These are phyloP conservation scores for Cherax quadricarinatus DNA, from an alignment of 1,140 invertebrate genomes.

Conservation along the genomic window DNA sequence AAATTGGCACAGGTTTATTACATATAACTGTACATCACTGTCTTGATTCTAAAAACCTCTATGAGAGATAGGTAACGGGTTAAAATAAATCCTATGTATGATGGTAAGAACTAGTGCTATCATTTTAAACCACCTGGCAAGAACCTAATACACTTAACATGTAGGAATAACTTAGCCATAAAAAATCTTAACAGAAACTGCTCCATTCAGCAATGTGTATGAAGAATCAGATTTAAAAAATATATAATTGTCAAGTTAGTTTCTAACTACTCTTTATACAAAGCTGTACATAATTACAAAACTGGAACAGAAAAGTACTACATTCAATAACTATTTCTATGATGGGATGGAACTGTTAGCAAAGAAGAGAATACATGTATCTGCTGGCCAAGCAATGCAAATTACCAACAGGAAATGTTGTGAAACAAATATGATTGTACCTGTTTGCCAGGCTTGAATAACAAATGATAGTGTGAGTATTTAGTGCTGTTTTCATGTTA, in stretches of 20 bases:
- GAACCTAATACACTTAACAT: background rate
- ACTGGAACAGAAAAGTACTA: background rate
- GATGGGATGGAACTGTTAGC: background rate
- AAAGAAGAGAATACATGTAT: background rate
- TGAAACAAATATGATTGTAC: too few relatives aligned
- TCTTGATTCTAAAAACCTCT: constrained; percentile 23
- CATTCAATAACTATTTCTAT: background rate
- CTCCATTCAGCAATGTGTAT: background rate
- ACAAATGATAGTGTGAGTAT: too few relatives aligned
- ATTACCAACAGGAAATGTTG: too few relatives aligned
- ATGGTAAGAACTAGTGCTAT: background rate
- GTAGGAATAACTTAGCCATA: too few relatives aligned
- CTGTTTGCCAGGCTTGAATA: too few relatives aligned
- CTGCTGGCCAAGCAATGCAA: background rate
- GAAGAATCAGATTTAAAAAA: background rate
- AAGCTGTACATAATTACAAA: background rate
- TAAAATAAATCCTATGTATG: background rate
- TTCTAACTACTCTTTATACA: background rate
- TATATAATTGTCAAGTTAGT: background rate
- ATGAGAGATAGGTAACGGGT: background rate
- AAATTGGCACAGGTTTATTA: constrained; percentile 31
- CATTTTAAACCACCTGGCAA: background rate
- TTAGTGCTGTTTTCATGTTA: too few relatives aligned
- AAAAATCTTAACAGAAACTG: background rate
- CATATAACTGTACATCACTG: constrained; percentile 8